Evolutionary conservation across 1,140 invertebrate species (phyloP), one percentile per base, ranked within the genome.

Genomic region (Dreissena polymorpha): DNA sequence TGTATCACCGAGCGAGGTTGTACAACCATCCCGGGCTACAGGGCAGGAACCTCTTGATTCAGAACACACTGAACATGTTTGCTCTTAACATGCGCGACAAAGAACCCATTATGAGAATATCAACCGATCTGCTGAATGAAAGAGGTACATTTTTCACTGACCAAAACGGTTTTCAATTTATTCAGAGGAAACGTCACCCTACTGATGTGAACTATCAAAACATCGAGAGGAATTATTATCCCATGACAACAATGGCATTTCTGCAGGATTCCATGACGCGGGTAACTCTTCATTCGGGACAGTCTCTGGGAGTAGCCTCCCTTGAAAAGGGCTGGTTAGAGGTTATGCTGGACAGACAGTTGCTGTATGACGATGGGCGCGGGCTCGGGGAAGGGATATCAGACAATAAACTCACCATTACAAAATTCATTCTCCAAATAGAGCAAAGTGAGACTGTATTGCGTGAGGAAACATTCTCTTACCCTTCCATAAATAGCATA

Each of bases 181-280:
- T 91, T 69, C 71, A 83, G 21, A 69, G 91, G 1, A 87, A 87
- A 18, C 96, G 96, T 85, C 95, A 96, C 82, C 93, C 94, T 10
- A 23, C 68, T 18, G 60, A 83, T 68, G 49, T 5, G 25, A 16
- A 99, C 94, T 98, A 98, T 0, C 92, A 99, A n/a, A 97, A 97
- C 0, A 90, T 98, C 0, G 98, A 99, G 94, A 98, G 96, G 0
- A 99, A 99, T 93, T 99, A 96, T 92, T 99, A 99, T 94, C 99
- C 99, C 16, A 95, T 99, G 91, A 95, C 98, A 14, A 94, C 96
- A 2, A 95, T 95, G 78, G 96, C 95, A 0, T 98, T 96, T 89
- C 96, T 99, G 80, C 96, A 99, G 94, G 97, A 91, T 80, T 63
- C 84, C 7, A 21, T 63, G 0, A 85, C 72, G 29, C 79, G 92